Evolutionary conservation across 1,140 invertebrate species (phyloP).

Genomic region (Psilanteris sp.): DNA sequence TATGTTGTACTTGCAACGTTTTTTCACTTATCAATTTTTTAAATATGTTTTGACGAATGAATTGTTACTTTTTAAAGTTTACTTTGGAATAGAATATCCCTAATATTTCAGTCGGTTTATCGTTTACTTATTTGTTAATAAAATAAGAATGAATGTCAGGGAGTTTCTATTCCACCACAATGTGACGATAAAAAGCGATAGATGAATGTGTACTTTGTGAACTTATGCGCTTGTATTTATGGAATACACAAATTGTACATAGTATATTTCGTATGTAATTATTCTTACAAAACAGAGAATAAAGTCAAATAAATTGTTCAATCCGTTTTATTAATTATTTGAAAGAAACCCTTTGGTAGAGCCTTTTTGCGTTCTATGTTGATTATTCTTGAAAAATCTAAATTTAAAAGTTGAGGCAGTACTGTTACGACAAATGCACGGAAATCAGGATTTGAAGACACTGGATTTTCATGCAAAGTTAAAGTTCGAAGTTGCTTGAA

Average conservation of each 20-base stretch:
- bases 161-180: too few relatives aligned
- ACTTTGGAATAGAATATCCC: too few relatives aligned
- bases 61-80: too few relatives aligned
- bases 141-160: too few relatives aligned
- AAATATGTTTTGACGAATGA: too few relatives aligned
- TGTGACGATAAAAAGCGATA: neutral
- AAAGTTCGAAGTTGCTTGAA: constrained; percentile 77
- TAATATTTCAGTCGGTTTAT: too few relatives aligned
- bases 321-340: constrained; percentile 54
- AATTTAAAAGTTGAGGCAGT: constrained; percentile 78
- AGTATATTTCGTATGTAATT: constrained; percentile 45
- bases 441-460: constrained; percentile 77
- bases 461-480: constrained; percentile 81
- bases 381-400: constrained; percentile 78
- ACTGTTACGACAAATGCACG: constrained; percentile 77
- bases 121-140: too few relatives aligned
- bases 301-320: constrained; percentile 41
- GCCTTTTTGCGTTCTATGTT: constrained; percentile 67
- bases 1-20: too few relatives aligned
- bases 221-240: constrained; percentile 30
- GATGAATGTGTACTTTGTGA: constrained; percentile 3
- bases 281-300: constrained; percentile 55
- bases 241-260: constrained; percentile 43
- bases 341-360: constrained; percentile 68
- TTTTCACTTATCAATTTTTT: too few relatives aligned